Evolutionary conservation across 1,140 invertebrate species (phyloP), one percentile per base, ranked within the genome.

Genomic region (Drosophila kohkoa): DNA sequence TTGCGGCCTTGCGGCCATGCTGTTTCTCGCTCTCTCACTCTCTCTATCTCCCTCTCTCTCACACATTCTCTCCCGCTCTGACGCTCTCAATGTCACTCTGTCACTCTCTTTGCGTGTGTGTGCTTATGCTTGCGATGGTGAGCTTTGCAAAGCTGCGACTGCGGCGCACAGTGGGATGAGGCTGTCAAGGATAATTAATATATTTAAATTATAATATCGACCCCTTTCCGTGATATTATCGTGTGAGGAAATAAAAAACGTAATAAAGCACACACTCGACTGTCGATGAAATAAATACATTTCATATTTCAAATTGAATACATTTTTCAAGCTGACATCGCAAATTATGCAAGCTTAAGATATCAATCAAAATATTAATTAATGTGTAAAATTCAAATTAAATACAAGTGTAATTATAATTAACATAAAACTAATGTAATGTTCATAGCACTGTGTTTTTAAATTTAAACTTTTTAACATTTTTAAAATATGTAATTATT

Each of bases 1-100:
- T 75, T 71, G 54, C 68, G 73, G 73, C 73, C 73, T 75, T 75
- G 73, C 60, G 67, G 60, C 46, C 71, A 74, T 54, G 20, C 58
- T 63, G 30, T 60, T 62, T 60, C 49, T 58, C 55, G 51, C 68
- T 60, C 52, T 52, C 52, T 55, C 20, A 0, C 32, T 65, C 15
- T 59, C 51, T 32, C 32, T 55, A 25, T 41, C 8, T 10, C 30
- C 5, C 5, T 60, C 13, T 49, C 30, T 28, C 30, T 65, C 41
- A 49, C 52, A 38, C 68, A 55, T 35, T 49, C 35, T 7, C 35
- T 38, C 35, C 10, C 15, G 41, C 30, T 30, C 32, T 59, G 41
- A 41, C 52, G 51, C 68, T 60, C 52, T 59, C 45, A 59, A 54
- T 65, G 62, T 48, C 25, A 55, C 52, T 60, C 35, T 45, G 59